A percentile compares a stretch with the other conserved stretches of the same genome.
Conservation (phyloP, 2,797 vertebrate genomes). For the Rhinella marina region DNA sequence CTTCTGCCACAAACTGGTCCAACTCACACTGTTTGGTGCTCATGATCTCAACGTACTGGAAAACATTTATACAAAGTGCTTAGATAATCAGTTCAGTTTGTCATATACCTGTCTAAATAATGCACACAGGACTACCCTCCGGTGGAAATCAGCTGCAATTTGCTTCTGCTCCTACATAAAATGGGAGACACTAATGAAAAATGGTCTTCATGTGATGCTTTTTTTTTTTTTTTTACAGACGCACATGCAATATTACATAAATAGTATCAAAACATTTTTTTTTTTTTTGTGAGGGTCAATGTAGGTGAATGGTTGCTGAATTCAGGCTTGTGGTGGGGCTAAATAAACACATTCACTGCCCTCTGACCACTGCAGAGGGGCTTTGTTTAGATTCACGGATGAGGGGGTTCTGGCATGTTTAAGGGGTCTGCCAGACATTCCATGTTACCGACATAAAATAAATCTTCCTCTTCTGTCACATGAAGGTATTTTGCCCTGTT, state of each 20-base stretch:
- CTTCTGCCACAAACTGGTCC: conserved; percentile 81
- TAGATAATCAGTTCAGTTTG: not conserved
- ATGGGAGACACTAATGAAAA: not conserved
- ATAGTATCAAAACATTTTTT: too few species aligned
- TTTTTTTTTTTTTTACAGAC: too few species aligned
- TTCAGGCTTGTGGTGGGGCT: not conserved
- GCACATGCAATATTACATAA: too few species aligned
- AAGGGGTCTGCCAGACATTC: not conserved
- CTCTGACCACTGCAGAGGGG: not conserved
- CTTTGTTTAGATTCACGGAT: not conserved
- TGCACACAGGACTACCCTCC: not conserved
- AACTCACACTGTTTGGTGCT: conserved; percentile 84
- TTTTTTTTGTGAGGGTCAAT: not conserved
- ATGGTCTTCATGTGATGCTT: too few species aligned
- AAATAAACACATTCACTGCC: not conserved
- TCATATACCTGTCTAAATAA: not conserved
- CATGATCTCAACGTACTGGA: conserved; percentile 86
- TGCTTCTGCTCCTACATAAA: not conserved
- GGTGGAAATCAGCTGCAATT: not conserved
- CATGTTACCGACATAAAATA: not conserved
- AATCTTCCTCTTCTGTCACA: not conserved
- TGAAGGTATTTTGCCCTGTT: not conserved
- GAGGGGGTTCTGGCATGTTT: not conserved
- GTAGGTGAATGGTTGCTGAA: not conserved
- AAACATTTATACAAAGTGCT: not conserved